Evolutionary conservation across 2,113 vertebrate genomes (phyloP).

Genomic region (Varanus komodoensis): DNA sequence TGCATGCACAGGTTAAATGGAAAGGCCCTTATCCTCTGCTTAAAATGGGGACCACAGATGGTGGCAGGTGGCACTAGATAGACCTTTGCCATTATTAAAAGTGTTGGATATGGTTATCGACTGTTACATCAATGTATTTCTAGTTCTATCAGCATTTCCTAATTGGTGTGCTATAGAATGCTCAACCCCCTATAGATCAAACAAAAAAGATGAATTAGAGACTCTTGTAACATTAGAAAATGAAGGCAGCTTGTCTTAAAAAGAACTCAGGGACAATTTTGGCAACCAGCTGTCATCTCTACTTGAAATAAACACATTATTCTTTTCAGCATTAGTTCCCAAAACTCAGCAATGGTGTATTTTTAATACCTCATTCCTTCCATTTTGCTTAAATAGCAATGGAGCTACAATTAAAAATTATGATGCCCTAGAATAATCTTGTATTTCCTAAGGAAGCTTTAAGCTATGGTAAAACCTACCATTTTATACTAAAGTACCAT

Average conservation of each 20-base stretch:
- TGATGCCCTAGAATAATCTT: slow-evolving; percentile 6
- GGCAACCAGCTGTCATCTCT: slow-evolving; percentile 54
- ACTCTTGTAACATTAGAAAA: slow-evolving; percentile 44
- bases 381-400: slow-evolving; percentile 36
- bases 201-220: slow-evolving; percentile 56
- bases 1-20: background rate
- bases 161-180: background rate
- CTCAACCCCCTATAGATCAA: slow-evolving; percentile 3
- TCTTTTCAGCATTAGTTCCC: slow-evolving; percentile 30
- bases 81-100: slow-evolving; percentile 29
- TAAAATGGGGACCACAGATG: slow-evolving; percentile 29
- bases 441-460: slow-evolving; percentile 5
- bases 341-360: background rate
- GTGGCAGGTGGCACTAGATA: slow-evolving; percentile 1
- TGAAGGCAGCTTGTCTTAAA: slow-evolving; percentile 50
- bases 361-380: slow-evolving; percentile 18
- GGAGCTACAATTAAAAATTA: slow-evolving; percentile 55
- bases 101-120: slow-evolving; percentile 1
- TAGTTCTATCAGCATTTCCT: slow-evolving; percentile 17
- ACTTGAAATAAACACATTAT: slow-evolving; percentile 44
- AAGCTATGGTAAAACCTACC: background rate
- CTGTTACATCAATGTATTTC: background rate
- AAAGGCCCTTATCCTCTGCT: background rate
- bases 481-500: background rate
- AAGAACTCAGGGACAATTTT: slow-evolving; percentile 34